These are phyloP conservation scores for Mesocricetus auratus DNA, from an alignment of 2,113 vertebrate species.

Conservation along the genomic window DNA sequence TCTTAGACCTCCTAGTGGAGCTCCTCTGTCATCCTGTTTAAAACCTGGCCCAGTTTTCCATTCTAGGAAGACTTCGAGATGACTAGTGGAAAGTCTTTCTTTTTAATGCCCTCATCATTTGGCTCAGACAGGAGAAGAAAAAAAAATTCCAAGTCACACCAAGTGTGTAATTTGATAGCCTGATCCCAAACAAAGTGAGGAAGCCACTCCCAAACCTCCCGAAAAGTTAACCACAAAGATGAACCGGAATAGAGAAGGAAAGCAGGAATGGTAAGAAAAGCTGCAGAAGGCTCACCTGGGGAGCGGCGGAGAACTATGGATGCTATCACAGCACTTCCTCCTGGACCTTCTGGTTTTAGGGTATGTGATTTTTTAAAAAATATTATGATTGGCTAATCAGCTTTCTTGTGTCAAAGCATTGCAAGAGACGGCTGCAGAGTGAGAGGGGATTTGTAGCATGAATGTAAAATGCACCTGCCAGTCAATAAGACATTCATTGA, in stretches of 20 bases:
- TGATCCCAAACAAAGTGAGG: constrained; percentile 70
- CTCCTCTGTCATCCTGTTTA: background rate
- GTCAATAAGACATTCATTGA: constrained; percentile 17
- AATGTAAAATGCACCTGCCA: constrained; percentile 7
- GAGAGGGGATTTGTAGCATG: background rate
- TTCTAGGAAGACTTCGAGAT: constrained; percentile 58
- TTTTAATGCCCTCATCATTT: constrained; percentile 55
- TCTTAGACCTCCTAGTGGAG: background rate
- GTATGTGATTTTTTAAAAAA: constrained; percentile 53
- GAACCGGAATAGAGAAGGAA: constrained; percentile 21
- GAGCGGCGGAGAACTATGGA: constrained; percentile 4
- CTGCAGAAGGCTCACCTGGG: background rate
- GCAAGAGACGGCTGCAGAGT: background rate
- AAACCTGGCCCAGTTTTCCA: constrained; percentile 3
- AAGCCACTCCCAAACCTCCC: constrained; percentile 73
- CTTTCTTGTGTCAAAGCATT: constrained; percentile 30
- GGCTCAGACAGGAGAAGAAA: constrained; percentile 48
- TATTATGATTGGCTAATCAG: constrained; percentile 20
- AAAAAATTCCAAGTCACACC: constrained; percentile 61
- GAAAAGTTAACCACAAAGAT: constrained; percentile 34
- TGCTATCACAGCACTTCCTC: background rate
- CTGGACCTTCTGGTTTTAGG: constrained; percentile 65
- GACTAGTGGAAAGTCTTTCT: constrained; percentile 59
- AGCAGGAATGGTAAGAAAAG: background rate
- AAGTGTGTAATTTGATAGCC: constrained; percentile 65